These are phyloP conservation scores for Plodia interpunctella DNA, from an alignment of 1,140 invertebrate species.

Conservation along the genomic window DNA sequence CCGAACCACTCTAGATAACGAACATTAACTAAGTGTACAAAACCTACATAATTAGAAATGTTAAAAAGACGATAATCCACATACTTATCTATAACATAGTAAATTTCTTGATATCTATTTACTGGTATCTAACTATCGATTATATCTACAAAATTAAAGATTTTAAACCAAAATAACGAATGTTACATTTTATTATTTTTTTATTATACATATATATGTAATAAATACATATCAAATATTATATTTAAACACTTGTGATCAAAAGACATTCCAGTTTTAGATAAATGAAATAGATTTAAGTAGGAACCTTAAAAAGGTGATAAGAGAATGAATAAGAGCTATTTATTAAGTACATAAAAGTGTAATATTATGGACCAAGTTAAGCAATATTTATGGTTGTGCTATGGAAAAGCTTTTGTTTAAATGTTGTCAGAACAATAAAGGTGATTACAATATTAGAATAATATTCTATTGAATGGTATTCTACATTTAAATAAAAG, in stretches of 20 bases:
- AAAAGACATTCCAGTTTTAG: constrained; percentile 9
- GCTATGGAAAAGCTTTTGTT: not conserved
- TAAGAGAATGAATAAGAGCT: not conserved
- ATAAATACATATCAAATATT: not conserved
- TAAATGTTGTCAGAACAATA: not conserved
- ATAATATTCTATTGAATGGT: not conserved
- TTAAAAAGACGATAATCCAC: not conserved
- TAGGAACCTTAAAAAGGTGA: not conserved
- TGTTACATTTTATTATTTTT: not conserved
- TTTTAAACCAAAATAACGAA: not conserved
- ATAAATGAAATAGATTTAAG: constrained; percentile 1
- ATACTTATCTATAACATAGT: not conserved
- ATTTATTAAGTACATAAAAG: not conserved
- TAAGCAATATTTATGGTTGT: not conserved
- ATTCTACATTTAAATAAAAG: not conserved
- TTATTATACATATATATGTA: not conserved
- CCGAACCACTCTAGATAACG: constrained; percentile 18
- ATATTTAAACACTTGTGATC: constrained; percentile 3
- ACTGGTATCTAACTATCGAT: not conserved
- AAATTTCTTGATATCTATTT: not conserved
- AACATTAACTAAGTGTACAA: constrained; percentile 4
- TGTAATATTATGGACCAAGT: not conserved
- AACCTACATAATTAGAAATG: not conserved
- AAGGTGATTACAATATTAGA: not conserved
- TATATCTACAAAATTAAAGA: too few species aligned